Conservation (phyloP, 1,140 invertebrate genomes). For the Acromyrmex charruanus region DNA sequence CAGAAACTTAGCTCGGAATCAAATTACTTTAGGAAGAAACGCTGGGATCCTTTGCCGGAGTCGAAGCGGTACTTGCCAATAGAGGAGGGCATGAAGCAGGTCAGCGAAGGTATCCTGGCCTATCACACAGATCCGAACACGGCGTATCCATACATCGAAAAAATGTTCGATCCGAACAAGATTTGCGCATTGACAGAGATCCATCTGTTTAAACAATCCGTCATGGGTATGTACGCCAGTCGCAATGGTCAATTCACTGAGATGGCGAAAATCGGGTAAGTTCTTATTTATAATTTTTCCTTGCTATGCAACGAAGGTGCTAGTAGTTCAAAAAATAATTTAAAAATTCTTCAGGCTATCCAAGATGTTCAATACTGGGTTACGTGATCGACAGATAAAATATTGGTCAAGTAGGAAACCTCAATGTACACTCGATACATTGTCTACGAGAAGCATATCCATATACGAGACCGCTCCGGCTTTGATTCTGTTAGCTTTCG, state of each 20-base stretch:
- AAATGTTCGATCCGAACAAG: slow-evolving; percentile 69
- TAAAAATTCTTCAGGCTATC: slow-evolving; percentile 53
- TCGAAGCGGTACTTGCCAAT: slow-evolving; percentile 70
- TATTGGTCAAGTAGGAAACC: slow-evolving; percentile 77
- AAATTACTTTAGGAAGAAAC: slow-evolving; percentile 75
- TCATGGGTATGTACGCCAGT: slow-evolving; percentile 73
- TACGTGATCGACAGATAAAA: slow-evolving; percentile 74
- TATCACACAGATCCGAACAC: slow-evolving; percentile 77
- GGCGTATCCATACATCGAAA: slow-evolving; percentile 75
- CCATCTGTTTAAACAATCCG: slow-evolving; percentile 74
- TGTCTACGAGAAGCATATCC: slow-evolving; percentile 73
- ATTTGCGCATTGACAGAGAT: slow-evolving; percentile 77
- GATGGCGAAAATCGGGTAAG: slow-evolving; percentile 75
- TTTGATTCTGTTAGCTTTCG: slow-evolving; percentile 70
- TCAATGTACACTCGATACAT: slow-evolving; percentile 69
- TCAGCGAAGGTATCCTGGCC: slow-evolving; percentile 72
- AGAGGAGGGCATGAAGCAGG: slow-evolving; percentile 74
- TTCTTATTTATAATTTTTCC: background rate
- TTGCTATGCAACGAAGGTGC: background rate
- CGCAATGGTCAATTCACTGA: slow-evolving; percentile 75
- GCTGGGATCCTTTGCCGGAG: slow-evolving; percentile 73
- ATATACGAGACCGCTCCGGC: slow-evolving; percentile 76
- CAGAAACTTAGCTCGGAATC: slow-evolving; percentile 74
- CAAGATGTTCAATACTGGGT: slow-evolving; percentile 73
- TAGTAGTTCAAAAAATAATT: background rate